Evolutionary conservation across 2,797 vertebrate genomes (phyloP), one percentile per base, ranked within the genome.

Genomic region (Microctenopoma lineatum): DNA sequence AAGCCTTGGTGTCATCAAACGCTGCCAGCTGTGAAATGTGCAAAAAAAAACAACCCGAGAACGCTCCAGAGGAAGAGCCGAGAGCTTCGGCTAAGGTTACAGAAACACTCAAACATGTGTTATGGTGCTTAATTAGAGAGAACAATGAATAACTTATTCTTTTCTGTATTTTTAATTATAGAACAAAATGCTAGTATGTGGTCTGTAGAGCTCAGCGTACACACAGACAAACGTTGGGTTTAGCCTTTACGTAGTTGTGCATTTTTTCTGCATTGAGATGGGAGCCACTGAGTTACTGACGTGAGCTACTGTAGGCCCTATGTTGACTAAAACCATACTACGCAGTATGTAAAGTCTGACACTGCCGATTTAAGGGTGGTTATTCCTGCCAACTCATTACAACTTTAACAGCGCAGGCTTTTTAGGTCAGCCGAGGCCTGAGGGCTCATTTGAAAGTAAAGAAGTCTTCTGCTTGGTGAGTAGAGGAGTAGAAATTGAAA

Each of bases 1-100:
- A 87, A 86, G 80, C 73, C 61, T 86, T 4, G 25, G 79, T 74
- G 80, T 58, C 75, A 57, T 75, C 73, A 60, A 61, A 65, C 48
- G 56, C 75, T 72, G 47, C 72, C 84, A 82, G 83, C 77, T 80
- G 84, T 79, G 80, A 66, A 61, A 57, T 58, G 56, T 51, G 55
- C 8, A 1, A 27, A 13, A 5, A 63, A 13, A 5, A 63, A 55
- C 64, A 34, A 41, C 51, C 4, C 0, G 18, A 72, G 47, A 66
- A 80, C 26, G 64, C 84, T 81, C 77, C 55, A 61, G 75, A 80
- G 79, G 45, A 62, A 56, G 42, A 72, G 44, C 53, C 10, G 36
- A 70, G 70, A 57, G 52, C 4, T 42, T 56, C 13, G 0, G 18
- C 38, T 25, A 26, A 11, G 9, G 53, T 55, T 60, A 25, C 29